Evolutionary conservation across 1,140 invertebrate species (phyloP).

Genomic region (Drosophila azteca): DNA sequence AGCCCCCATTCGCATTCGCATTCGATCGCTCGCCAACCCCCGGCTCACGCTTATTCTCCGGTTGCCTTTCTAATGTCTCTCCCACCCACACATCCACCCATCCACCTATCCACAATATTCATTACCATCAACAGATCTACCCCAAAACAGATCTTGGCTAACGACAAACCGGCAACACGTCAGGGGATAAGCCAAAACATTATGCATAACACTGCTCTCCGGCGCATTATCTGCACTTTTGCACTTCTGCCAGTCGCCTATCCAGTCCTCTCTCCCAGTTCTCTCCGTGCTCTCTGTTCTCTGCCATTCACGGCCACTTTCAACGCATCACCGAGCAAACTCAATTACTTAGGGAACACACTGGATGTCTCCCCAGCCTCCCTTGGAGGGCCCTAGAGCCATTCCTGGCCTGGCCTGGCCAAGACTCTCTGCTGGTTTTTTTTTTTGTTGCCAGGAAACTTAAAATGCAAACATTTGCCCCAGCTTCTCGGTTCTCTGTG

Average conservation of each 20-base stretch:
- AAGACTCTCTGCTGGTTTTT: slow-evolving; percentile 1
- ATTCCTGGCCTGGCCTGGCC: slow-evolving; percentile 35
- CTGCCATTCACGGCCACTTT: slow-evolving; percentile 13
- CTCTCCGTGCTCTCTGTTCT: neutral
- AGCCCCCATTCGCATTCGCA: too few relatives aligned
- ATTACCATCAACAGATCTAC: too few relatives aligned
- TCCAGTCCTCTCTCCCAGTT: neutral
- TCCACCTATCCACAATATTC: neutral
- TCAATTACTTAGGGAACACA: slow-evolving; percentile 67
- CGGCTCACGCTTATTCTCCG: too few relatives aligned
- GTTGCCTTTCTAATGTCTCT: too few relatives aligned
- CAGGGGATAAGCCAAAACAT: neutral
- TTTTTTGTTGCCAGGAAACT: slow-evolving; percentile 32
- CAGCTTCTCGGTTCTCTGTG: slow-evolving; percentile 12
- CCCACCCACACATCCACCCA: too few relatives aligned
- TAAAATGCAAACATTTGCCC: slow-evolving; percentile 61
- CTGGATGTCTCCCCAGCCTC: slow-evolving; percentile 23
- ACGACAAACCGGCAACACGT: slow-evolving; percentile 1
- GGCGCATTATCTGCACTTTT: slow-evolving; percentile 29
- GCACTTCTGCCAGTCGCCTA: neutral
- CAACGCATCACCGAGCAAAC: slow-evolving; percentile 51
- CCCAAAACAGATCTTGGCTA: too few relatives aligned
- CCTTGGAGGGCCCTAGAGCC: slow-evolving; percentile 46
- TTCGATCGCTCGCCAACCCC: too few relatives aligned
- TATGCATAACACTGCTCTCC: slow-evolving; percentile 21